A percentile compares a stretch with the other conserved stretches of the same genome.
phyloP scores from a whole-genome alignment of 2,113 vertebrate genomes.

The Myanophis thanlyinensis region DNA sequence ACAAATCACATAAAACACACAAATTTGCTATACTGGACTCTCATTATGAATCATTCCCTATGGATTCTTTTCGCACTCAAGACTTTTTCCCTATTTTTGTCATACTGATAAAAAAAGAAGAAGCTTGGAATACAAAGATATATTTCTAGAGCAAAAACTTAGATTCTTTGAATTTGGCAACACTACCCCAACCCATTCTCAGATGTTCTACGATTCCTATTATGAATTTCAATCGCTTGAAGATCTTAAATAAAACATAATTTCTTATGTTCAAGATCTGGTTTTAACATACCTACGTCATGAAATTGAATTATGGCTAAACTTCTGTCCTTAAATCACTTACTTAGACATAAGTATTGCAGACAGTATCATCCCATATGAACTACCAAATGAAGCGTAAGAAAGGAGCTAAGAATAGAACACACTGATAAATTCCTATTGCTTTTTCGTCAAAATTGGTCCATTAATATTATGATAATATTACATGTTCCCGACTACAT shows the following conservation, averaged over 20 bases:
- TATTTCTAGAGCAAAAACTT: background rate
- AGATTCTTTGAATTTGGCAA: background rate
- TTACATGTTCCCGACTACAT: background rate
- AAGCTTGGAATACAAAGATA: background rate
- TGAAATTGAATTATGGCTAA: conserved; percentile 43
- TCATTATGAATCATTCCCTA: background rate
- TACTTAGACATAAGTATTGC: conserved; percentile 31
- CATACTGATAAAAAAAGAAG: background rate
- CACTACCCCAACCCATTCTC: background rate
- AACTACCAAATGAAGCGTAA: conserved; percentile 47
- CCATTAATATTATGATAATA: conserved; percentile 11
- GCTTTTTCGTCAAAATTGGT: background rate
- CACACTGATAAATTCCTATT: conserved; percentile 5
- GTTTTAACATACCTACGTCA: conserved; percentile 36
- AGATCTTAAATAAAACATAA: rapidly evolving
- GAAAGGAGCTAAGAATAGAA: conserved; percentile 51
- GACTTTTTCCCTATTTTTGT: background rate
- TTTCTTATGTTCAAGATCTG: conserved; percentile 47
- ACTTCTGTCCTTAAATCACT: conserved; percentile 48
- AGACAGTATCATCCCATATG: conserved; percentile 16
- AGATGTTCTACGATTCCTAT: background rate
- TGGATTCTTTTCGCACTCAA: background rate
- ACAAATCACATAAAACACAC: background rate
- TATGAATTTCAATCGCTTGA: conserved; percentile 25
- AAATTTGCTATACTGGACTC: background rate